Base-by-base conservation (phyloP, 2,888 invertebrate species). In the Stegophylla sp. region DNA sequence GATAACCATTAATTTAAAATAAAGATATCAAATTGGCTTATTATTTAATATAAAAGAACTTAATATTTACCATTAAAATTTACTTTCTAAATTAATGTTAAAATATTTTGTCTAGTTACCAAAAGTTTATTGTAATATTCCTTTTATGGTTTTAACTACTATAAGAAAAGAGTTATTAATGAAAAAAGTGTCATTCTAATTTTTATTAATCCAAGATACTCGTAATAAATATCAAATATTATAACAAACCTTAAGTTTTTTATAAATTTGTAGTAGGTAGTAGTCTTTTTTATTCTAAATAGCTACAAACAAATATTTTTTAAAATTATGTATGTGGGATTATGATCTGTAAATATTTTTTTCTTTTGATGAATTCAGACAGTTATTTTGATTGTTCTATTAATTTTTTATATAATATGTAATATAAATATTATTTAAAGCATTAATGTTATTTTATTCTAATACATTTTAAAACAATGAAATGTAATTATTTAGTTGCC, bases 131-230 rank as follows among this genome's bases (percentile, higher is more conserved):
- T 75, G 59, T 59, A 59, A 51, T 75, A 64, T 75, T 64, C 34
- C 48, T 75, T 75, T 64, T 75, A 51, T 41, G 63, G 74, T 48
- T 63, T 63, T 51, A 34, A 75, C 26, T 43, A 45, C 59, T 45
- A 43, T 2, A 45, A 73, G 26, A 63, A 74, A 63, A 73, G n/a
- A 73, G 45, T 45, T n/a, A 59, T 61, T 45, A 20, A n/a, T 20
- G 15, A 56, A 61, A 73, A 61, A 73, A 13, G 20, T 61, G 61
- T 7, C 28, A 61, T 73, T 34, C 28, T 3, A 43, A 73, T 61
- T 73, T 61, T 61, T 73, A 61, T 73, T 13, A 20, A 23, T 73
- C 12, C 0, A 56, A 17, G 3, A 43, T 69, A 51, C 28, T 28
- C n/a, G n/a, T n/a, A 9, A 20, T 34, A 45, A 45, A 73, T 73